Evolutionary conservation across 2,888 invertebrate genomes (phyloP).

Genomic region (Pteria penguin): DNA sequence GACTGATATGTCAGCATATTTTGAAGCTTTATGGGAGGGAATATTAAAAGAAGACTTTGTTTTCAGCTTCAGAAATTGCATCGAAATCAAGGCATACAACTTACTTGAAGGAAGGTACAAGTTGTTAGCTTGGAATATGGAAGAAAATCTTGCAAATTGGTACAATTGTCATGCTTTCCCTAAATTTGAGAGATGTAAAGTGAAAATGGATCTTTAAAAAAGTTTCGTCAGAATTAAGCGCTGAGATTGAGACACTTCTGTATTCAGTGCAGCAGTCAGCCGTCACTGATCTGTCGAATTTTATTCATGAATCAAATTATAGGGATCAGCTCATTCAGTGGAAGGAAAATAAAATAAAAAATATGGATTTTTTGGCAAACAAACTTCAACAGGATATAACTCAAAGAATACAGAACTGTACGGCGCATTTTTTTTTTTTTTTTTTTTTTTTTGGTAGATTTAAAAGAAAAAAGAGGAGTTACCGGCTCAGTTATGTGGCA

Average conservation of each 20-base stretch:
- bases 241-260: too few species aligned
- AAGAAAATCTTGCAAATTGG: not conserved
- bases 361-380: not conserved
- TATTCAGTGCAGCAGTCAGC: too few species aligned
- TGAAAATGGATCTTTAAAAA: not conserved
- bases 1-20: not conserved
- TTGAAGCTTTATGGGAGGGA: not conserved
- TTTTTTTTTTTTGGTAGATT: too few species aligned
- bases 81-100: conserved; percentile 35
- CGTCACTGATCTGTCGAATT: not conserved
- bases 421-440: too few species aligned
- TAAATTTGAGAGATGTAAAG: not conserved
- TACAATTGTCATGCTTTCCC: not conserved
- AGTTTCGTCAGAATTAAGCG: not conserved
- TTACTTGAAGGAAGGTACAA: not conserved
- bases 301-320: not conserved
- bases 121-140: not conserved
- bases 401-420: not conserved
- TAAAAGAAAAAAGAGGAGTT: too few species aligned
- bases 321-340: conserved; percentile 12
- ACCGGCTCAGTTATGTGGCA: too few species aligned
- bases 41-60: conserved; percentile 19
- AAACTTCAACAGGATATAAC: not conserved
- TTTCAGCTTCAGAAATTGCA: conserved; percentile 34
- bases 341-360: not conserved